Evolutionary conservation across 1,140 invertebrate species (phyloP), one percentile per base, ranked within the genome.

Genomic region (Panagrolaimus sp.): DNA sequence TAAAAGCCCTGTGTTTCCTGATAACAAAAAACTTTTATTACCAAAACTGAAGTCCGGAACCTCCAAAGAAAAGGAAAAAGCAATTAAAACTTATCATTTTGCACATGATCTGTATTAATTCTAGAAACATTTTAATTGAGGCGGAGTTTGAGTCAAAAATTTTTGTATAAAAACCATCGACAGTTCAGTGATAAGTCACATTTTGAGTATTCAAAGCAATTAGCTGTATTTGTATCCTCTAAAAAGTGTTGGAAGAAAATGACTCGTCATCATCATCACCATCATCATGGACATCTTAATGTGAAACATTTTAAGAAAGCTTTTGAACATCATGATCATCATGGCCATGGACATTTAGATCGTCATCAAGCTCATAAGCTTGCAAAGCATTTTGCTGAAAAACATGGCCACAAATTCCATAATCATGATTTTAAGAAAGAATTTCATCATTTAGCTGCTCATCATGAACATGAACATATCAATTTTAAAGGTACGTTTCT

Each of bases 261-360:
- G 31, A 38, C 31, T 38, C 31, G 31, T 38, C 31, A 38, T 38
- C 31, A 38, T 38, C 51, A 20, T 4, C 51, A 57, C 20, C 51
- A 57, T 27, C 51, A 20, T 20, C 51, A 57, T 20, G n/a, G 14
- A 5, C 51, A 20, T 20, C n/a, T 57, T 11, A 57, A 57, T 27
- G 27, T 57, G 20, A 57, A 57, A 20, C 20, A 57, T 20, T 57
- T 57, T 20, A 57, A 57, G 51, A 57, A 57, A 27, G 51, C 51
- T 20, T 57, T 57, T 13, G 51, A 20, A 20, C 20, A 57, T 11
- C 20, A 20, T 27, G 51, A 57, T 57, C 51, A 57, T 25, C 51
- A 57, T 27, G 51, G 51, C n/a, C 51, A 57, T 57, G 51, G 51
- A 20, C 51, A 57, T 20, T 25, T 57, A 11, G 51, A 57, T 57